Evolutionary conservation across 2,113 vertebrate species (phyloP).

Genomic region (Prolemur simus): DNA sequence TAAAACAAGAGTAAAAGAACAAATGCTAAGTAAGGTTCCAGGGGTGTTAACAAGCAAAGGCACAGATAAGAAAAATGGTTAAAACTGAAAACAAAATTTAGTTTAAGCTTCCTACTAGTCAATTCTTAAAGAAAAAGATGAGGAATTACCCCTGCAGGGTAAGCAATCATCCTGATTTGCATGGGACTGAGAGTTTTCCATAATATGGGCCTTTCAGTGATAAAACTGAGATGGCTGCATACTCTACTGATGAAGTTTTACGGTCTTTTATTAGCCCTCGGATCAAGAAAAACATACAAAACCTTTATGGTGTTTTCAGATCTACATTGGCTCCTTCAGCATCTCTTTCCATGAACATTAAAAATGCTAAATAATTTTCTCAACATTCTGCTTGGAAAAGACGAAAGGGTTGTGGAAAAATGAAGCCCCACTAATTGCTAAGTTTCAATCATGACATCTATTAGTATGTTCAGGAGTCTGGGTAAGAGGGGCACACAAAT

Average conservation of each 20-base stretch:
- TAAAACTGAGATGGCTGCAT: neutral
- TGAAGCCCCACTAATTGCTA: neutral
- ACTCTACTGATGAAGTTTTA: neutral
- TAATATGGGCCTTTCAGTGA: neutral
- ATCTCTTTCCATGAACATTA: neutral
- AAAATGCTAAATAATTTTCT: slow-evolving; percentile 40
- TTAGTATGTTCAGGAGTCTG: neutral
- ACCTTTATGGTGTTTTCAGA: neutral
- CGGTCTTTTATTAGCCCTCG: neutral
- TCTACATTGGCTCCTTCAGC: neutral
- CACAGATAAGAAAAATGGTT: too few species aligned
- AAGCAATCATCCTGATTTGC: neutral
- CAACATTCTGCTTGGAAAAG: neutral
- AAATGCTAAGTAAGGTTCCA: neutral
- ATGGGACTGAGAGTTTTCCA: neutral
- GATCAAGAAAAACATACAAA: slow-evolving; percentile 11
- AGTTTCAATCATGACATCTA: slow-evolving; percentile 14
- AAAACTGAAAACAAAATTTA: neutral
- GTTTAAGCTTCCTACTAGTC: neutral
- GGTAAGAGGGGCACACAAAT: neutral
- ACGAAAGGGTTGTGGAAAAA: neutral
- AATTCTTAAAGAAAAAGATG: neutral
- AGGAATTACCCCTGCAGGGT: neutral
- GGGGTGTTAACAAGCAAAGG: neutral
- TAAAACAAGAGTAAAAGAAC: neutral